phyloP scores from a whole-genome alignment of 2,888 invertebrate genomes.

The Quadriops clusia region DNA sequence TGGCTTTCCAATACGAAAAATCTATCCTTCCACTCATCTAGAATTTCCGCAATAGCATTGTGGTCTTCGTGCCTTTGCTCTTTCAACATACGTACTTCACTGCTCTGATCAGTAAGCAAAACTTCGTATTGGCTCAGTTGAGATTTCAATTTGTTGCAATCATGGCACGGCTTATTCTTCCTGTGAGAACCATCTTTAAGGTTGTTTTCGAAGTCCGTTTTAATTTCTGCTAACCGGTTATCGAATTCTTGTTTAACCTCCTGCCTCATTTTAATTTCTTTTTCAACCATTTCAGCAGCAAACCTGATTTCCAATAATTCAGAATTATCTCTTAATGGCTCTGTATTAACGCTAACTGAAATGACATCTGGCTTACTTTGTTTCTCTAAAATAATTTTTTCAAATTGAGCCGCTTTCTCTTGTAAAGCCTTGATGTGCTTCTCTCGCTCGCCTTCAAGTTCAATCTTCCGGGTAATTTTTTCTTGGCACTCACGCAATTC shows the following conservation, averaged over 20 bases:
- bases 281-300: conserved; percentile 18
- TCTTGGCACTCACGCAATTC: conserved; percentile 10
- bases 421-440: conserved; percentile 17
- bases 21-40: conserved; percentile 17
- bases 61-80: conserved; percentile 17
- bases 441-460: conserved; percentile 19
- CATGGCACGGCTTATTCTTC: conserved; percentile 7
- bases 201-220: conserved; percentile 8
- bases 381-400: conserved; percentile 19
- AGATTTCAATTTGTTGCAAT: conserved; percentile 10
- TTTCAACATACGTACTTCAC: conserved; percentile 9
- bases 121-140: conserved; percentile 7
- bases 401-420: conserved; percentile 20
- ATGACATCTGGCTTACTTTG: conserved; percentile 8
- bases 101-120: conserved; percentile 7
- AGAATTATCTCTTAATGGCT: conserved; percentile 11
- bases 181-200: conserved; percentile 1
- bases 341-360: conserved; percentile 16
- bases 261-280: conserved; percentile 18
- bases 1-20: conserved; percentile 18
- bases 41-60: conserved; percentile 15
- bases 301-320: conserved; percentile 17
- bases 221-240: conserved; percentile 12
- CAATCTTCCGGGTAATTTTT: conserved; percentile 13
- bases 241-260: conserved; percentile 19